phyloP scores from a whole-genome alignment of 2,888 invertebrate species.

The Pomacea canaliculata region DNA sequence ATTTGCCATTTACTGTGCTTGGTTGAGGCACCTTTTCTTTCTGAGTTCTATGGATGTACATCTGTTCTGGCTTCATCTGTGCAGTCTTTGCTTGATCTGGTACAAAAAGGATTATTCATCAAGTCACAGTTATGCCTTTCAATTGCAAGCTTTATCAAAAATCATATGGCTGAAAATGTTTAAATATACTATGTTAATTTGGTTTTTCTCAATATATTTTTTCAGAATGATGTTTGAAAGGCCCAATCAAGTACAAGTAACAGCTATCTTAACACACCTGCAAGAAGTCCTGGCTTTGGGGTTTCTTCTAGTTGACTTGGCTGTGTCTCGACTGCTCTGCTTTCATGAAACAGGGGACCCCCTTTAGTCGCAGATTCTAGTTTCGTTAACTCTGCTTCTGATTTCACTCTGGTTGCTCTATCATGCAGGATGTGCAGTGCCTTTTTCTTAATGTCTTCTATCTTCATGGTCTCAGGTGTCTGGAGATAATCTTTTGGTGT shows the following conservation, averaged over 20 bases:
- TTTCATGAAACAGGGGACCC: no score
- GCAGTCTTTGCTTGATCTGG: background rate
- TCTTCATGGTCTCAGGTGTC: constrained; percentile 38
- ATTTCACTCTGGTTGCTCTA: background rate
- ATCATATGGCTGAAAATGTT: no score
- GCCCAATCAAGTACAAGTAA: background rate
- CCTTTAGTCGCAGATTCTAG: background rate
- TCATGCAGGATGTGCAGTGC: constrained; percentile 30
- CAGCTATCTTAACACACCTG: background rate
- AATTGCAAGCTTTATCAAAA: background rate
- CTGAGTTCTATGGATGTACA: background rate
- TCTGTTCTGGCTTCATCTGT: background rate
- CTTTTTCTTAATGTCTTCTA: constrained; percentile 34
- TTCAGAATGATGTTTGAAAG: background rate
- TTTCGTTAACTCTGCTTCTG: background rate
- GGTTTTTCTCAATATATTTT: background rate
- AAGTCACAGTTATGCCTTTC: background rate
- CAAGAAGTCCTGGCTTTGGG: background rate
- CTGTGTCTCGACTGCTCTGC: background rate
- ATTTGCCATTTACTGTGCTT: constrained; percentile 67
- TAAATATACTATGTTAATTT: background rate
- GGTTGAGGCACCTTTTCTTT: constrained; percentile 47
- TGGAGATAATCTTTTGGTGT: constrained; percentile 48
- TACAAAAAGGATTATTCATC: background rate
- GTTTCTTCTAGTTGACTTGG: background rate